Conservation (phyloP, 2,888 invertebrate species). For the Gerris lacustris region DNA sequence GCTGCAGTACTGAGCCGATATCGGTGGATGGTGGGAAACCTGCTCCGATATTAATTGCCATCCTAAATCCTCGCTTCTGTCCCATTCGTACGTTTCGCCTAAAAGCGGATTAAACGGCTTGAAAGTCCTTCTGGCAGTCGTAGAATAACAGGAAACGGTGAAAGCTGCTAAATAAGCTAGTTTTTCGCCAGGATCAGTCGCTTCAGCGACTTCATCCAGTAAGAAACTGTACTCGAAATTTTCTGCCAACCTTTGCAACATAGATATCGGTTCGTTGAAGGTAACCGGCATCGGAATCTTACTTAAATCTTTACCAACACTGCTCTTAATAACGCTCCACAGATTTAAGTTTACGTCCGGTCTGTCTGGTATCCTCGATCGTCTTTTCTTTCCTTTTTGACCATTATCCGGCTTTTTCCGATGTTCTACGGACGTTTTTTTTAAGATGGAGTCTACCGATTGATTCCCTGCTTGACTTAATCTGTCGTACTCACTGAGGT, state of each 20-base stretch:
- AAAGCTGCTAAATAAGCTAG: slow-evolving; percentile 94
- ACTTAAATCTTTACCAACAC: slow-evolving; percentile 2
- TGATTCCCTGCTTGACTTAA: too few species aligned
- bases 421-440: too few species aligned
- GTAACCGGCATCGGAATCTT: slow-evolving; percentile 47
- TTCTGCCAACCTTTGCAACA: slow-evolving; percentile 93
- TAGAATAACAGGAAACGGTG: slow-evolving; percentile 81
- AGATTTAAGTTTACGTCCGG: not conserved
- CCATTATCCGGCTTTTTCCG: not conserved
- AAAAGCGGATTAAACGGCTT: slow-evolving; percentile 96
- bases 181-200: slow-evolving; percentile 74
- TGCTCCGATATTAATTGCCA: slow-evolving; percentile 94
- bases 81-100: slow-evolving; percentile 95
- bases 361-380: not conserved
- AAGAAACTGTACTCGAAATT: slow-evolving; percentile 93
- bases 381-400: not conserved
- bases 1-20: slow-evolving; percentile 89
- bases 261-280: slow-evolving; percentile 96
- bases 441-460: too few species aligned
- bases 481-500: too few species aligned
- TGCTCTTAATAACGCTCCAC: not conserved
- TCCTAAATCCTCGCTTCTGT: slow-evolving; percentile 85
- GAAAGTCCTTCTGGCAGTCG: slow-evolving; percentile 68
- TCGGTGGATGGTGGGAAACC: slow-evolving; percentile 95
- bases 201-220: slow-evolving; percentile 50